Conservation (phyloP, 2,113 vertebrate genomes). For the Murina feae region DNA sequence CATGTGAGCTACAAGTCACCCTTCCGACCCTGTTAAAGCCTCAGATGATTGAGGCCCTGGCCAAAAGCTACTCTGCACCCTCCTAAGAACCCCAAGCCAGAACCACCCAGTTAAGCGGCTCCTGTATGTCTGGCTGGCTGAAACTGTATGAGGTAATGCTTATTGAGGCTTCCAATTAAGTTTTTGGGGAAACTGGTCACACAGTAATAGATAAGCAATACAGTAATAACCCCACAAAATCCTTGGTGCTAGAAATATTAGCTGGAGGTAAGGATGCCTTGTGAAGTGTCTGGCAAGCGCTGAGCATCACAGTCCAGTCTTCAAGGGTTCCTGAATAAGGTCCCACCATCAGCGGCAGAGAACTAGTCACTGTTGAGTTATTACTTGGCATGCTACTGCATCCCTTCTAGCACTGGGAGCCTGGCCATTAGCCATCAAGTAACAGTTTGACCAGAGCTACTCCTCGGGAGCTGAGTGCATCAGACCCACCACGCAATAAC, state of each 20-base stretch:
- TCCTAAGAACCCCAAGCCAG: neutral
- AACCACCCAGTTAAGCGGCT: neutral
- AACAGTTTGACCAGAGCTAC: neutral
- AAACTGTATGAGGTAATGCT: neutral
- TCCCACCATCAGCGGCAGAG: neutral
- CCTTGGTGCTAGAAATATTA: neutral
- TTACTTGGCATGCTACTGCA: neutral
- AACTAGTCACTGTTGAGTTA: neutral
- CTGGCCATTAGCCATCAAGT: neutral
- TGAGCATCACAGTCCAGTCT: neutral
- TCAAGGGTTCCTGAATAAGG: neutral
- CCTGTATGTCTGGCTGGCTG: neutral
- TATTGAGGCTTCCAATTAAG: neutral
- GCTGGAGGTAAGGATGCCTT: neutral
- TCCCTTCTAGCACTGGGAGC: neutral
- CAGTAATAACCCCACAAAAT: neutral
- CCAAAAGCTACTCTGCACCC: neutral
- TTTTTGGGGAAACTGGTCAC: neutral
- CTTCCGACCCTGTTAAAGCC: neutral
- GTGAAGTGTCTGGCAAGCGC: neutral
- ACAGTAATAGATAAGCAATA: neutral
- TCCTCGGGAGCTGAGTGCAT: neutral
- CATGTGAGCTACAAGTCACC: neutral
- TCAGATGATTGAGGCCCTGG: neutral
- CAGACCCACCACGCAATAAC: neutral